Conservation (phyloP, 2,888 invertebrate genomes). For the Lottia scabra region DNA sequence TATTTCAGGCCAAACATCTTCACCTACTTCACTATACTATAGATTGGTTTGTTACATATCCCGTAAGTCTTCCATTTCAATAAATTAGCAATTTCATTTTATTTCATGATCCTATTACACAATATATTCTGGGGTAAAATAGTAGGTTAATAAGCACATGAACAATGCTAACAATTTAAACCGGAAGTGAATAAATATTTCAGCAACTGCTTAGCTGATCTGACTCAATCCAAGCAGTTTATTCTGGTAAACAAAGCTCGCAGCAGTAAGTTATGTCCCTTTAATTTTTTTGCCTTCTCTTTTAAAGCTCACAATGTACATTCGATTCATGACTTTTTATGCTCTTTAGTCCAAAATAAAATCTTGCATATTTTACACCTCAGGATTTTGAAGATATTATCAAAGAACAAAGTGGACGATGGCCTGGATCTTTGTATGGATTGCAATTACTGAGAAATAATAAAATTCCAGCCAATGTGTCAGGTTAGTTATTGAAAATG, state of each 20-base stretch:
- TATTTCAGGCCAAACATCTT: conserved; percentile 52
- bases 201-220: not conserved
- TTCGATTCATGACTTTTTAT: too few species aligned
- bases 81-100: too few species aligned
- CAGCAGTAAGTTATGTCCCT: too few species aligned
- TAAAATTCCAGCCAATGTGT: conserved; percentile 36
- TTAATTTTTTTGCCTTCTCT: too few species aligned
- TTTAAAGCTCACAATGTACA: too few species aligned
- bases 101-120: too few species aligned
- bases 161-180: too few species aligned
- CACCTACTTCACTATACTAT: conserved; percentile 55
- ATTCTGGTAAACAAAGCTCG: not conserved
- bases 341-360: too few species aligned
- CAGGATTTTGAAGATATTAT: conserved; percentile 53
- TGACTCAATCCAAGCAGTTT: too few species aligned
- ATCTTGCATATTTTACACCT: not conserved
- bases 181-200: too few species aligned
- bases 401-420: conserved; percentile 28
- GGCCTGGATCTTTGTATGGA: conserved; percentile 44
- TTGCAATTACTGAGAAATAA: conserved; percentile 44
- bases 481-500: conserved; percentile 1
- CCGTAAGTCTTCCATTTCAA: conserved; percentile 40
- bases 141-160: too few species aligned
- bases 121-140: too few species aligned
- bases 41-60: conserved; percentile 58